phyloP scores from a whole-genome alignment of 2,888 invertebrate genomes.

The Leucophenga maculata region DNA sequence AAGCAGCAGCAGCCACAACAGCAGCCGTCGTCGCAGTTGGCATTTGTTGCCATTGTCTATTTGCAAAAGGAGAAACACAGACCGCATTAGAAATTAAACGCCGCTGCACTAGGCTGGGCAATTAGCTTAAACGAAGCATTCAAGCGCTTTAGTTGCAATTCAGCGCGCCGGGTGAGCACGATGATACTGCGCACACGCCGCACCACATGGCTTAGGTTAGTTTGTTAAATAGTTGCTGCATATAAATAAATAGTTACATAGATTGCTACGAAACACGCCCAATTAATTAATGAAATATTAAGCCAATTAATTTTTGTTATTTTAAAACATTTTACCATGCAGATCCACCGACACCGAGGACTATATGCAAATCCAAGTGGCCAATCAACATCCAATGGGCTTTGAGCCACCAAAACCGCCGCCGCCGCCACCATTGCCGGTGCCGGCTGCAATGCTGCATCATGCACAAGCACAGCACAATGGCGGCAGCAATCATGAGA shows the following conservation, averaged over 20 bases:
- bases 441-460: conserved; percentile 61
- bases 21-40: background rate
- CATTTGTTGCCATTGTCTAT: conserved; percentile 27
- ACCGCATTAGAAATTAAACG: conserved; percentile 13
- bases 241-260: too few species aligned
- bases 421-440: conserved; percentile 75
- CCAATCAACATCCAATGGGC: conserved; percentile 64
- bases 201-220: conserved; percentile 66
- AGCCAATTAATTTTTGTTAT: conserved; percentile 20
- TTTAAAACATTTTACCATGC: conserved; percentile 17
- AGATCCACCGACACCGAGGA: conserved; percentile 72
- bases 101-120: conserved; percentile 12
- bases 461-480: background rate
- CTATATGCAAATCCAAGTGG: conserved; percentile 76
- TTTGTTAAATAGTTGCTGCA: background rate
- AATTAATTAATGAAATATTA: background rate
- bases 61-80: conserved; percentile 30
- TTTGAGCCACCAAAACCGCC: conserved; percentile 70
- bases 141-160: conserved; percentile 59
- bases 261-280: background rate
- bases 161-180: conserved; percentile 44
- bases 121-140: conserved; percentile 13
- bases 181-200: conserved; percentile 68
- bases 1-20: background rate
- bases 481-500: conserved; percentile 9